These are phyloP conservation scores for Lophura nycthemera DNA, from an alignment of 2,113 vertebrate genomes.

Conservation along the genomic window DNA sequence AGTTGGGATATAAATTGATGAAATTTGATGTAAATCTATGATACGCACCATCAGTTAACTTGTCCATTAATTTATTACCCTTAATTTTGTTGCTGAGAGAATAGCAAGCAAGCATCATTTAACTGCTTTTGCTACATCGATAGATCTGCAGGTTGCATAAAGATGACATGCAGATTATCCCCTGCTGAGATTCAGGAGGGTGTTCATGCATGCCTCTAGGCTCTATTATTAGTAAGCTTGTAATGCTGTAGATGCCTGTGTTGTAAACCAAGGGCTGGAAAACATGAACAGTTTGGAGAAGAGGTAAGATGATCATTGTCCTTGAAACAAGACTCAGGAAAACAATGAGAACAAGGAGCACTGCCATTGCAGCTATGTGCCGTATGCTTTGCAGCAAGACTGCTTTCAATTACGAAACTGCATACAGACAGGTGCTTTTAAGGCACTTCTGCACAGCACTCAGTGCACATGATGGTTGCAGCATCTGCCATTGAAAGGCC, in stretches of 20 bases:
- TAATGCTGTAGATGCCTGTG: not conserved
- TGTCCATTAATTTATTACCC: accelerated
- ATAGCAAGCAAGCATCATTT: not conserved
- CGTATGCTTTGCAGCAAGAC: accelerated
- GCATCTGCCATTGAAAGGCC: not conserved
- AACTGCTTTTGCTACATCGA: not conserved
- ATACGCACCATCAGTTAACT: accelerated
- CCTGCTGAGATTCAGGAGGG: not conserved
- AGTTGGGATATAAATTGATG: accelerated
- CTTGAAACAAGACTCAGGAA: not conserved
- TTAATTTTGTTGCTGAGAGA: not conserved
- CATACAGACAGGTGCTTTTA: accelerated
- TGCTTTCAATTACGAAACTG: not conserved
- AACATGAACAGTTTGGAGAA: not conserved
- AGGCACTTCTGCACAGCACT: not conserved
- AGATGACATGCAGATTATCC: not conserved
- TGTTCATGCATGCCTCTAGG: not conserved
- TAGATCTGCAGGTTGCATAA: not conserved
- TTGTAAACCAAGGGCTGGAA: not conserved
- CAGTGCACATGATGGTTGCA: accelerated
- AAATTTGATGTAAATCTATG: too few species aligned
- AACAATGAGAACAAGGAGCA: not conserved
- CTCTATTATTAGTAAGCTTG: not conserved
- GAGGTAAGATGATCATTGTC: not conserved
- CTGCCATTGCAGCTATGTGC: accelerated